Evolutionary conservation across 2,888 invertebrate species (phyloP).

Genomic region (Acrobeloides nanus): DNA sequence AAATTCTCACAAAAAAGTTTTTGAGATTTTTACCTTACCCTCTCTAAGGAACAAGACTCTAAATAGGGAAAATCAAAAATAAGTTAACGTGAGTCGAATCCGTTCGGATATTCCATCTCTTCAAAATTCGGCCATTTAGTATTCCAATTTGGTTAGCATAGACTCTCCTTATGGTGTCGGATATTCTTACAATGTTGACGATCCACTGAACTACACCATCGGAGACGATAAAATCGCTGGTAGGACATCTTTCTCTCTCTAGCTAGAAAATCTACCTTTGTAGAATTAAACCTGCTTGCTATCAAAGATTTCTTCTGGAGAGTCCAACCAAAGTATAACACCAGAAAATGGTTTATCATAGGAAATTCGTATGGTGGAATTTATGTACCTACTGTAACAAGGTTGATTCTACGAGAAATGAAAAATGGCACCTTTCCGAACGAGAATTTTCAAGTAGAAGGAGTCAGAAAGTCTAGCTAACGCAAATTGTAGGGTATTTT

Average conservation of each 20-base stretch:
- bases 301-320: constrained; percentile 56
- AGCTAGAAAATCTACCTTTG: too few relatives aligned
- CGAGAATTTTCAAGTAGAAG: constrained; percentile 34
- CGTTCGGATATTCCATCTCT: too few relatives aligned
- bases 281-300: constrained; percentile 57
- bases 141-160: constrained; percentile 58
- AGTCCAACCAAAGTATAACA: constrained; percentile 16
- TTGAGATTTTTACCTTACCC: too few relatives aligned
- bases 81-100: too few relatives aligned
- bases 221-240: constrained; percentile 36
- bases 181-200: constrained; percentile 45
- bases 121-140: constrained; percentile 48
- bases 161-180: constrained; percentile 57
- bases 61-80: too few relatives aligned
- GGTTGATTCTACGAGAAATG: constrained; percentile 10
- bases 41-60: too few relatives aligned
- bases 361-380: constrained; percentile 25
- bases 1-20: too few relatives aligned
- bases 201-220: constrained; percentile 21
- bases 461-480: too few relatives aligned
- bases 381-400: constrained; percentile 21
- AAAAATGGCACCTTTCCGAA: constrained; percentile 13
- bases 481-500: constrained; percentile 43
- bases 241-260: too few relatives aligned
- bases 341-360: constrained; percentile 17